Evolutionary conservation across 37 sponge, comb jelly and placozoan genomes (phyloP), one percentile per base, ranked within the genome.

Genomic region (Beroe forskalii): DNA sequence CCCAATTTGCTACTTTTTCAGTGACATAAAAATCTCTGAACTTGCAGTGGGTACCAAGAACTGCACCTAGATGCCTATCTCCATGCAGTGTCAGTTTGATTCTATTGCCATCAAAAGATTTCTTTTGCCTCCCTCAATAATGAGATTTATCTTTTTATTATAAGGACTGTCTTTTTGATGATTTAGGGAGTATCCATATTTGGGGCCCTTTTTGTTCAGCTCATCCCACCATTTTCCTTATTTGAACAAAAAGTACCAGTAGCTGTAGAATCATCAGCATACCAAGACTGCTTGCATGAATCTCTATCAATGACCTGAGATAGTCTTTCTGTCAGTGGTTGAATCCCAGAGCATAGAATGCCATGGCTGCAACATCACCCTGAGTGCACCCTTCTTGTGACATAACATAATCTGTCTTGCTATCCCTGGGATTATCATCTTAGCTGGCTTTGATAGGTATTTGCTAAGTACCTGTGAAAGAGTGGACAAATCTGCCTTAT

Each of bases 251-350:
- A 25, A 8, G 19, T 23, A 8, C 90, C 90, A n/a, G 25, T 6
- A 9, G 90, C 90, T 19, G 62, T 30, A 23, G 62, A 32, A 60
- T 89, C 90, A 55, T 89, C 28, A 6, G 90, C 86, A 76, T 76
- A 76, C 86, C 86, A 31, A 27, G 14, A 32, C 32, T 76, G 86
- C n/a, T n/a, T n/a, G n/a, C n/a, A n/a, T n/a, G n/a, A n/a, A n/a
- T n/a, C n/a, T n/a, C n/a, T n/a, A n/a, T n/a, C n/a, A n/a, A n/a
- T n/a, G n/a, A n/a, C n/a, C n/a, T n/a, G n/a, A n/a, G n/a, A n/a
- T n/a, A n/a, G n/a, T n/a, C n/a, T n/a, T n/a, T n/a, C n/a, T n/a
- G n/a, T n/a, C n/a, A n/a, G n/a, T n/a, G n/a, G n/a, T n/a, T n/a
- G n/a, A n/a, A n/a, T n/a, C n/a, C n/a, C n/a, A n/a, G n/a, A n/a